phyloP scores from a whole-genome alignment of 2,113 vertebrate species.

The Gobiocypris rarus region DNA sequence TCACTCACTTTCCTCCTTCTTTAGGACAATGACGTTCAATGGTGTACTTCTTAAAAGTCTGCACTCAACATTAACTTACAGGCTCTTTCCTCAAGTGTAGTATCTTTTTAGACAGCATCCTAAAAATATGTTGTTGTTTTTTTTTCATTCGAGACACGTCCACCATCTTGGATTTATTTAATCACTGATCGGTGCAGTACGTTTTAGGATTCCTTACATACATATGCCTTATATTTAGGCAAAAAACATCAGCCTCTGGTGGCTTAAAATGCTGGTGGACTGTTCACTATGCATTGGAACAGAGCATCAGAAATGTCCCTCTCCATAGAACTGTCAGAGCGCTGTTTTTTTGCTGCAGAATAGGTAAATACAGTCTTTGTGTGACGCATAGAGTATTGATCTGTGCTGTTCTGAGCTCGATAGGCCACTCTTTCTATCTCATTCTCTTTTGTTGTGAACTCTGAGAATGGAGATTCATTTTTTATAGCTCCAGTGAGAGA shows the following conservation, averaged over 20 bases:
- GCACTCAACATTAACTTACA: background rate
- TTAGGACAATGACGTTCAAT: background rate
- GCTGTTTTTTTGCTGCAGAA: background rate
- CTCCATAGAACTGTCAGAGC: no score
- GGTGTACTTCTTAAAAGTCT: background rate
- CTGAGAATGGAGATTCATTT: slow-evolving; percentile 18
- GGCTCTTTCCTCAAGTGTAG: background rate
- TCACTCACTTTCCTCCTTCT: background rate
- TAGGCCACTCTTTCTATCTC: slow-evolving; percentile 21
- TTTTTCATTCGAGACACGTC: no score
- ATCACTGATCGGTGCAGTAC: background rate
- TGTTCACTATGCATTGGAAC: background rate
- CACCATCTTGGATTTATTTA: background rate
- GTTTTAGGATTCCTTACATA: background rate
- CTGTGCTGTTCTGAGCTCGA: slow-evolving; percentile 29
- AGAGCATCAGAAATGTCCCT: background rate
- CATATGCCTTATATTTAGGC: background rate
- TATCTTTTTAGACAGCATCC: background rate
- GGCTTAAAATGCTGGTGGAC: background rate
- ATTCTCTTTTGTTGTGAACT: slow-evolving; percentile 17
- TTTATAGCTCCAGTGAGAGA: slow-evolving; percentile 8
- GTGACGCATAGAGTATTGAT: slow-evolving; percentile 33
- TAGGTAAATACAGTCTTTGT: background rate
- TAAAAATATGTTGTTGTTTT: background rate
- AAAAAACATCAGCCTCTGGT: background rate